Evolutionary conservation across 1,140 invertebrate species (phyloP).

Genomic region (Apolygus lucorum): DNA sequence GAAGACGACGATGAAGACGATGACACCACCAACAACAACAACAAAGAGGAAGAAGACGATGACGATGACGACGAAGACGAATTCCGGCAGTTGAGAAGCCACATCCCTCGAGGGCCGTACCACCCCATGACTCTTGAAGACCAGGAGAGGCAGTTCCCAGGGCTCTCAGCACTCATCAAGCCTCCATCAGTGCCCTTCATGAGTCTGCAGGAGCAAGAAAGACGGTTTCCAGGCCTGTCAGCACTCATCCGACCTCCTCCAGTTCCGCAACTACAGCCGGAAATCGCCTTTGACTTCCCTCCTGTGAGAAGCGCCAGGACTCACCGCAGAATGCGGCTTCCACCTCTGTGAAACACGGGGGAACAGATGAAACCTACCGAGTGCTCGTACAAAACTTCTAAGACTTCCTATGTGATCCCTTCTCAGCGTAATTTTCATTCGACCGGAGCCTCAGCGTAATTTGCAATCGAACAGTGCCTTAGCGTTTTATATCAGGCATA

Average conservation of each 20-base stretch:
- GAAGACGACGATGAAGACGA: constrained; percentile 31
- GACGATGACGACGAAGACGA: constrained; percentile 30
- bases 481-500: background rate
- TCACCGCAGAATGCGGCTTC: constrained; percentile 32
- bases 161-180: constrained; percentile 10
- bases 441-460: no score
- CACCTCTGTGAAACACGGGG: constrained; percentile 17
- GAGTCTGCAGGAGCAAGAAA: constrained; percentile 18
- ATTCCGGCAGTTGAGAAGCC: constrained; percentile 35
- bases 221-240: constrained; percentile 8
- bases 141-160: constrained; percentile 23
- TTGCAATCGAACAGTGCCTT: no score
- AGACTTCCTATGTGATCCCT: no score
- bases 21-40: constrained; percentile 35
- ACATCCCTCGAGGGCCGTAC: constrained; percentile 33
- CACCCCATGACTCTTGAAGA: constrained; percentile 26
- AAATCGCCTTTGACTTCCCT: constrained; percentile 17
- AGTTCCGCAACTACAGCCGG: background rate
- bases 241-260: background rate
- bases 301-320: constrained; percentile 24
- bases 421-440: no score
- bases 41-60: constrained; percentile 33
- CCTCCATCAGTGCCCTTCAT: constrained; percentile 15
- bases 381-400: no score
- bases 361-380: background rate